Evolutionary conservation across 1,140 invertebrate species (phyloP).

Genomic region (Hyles euphorbiae): DNA sequence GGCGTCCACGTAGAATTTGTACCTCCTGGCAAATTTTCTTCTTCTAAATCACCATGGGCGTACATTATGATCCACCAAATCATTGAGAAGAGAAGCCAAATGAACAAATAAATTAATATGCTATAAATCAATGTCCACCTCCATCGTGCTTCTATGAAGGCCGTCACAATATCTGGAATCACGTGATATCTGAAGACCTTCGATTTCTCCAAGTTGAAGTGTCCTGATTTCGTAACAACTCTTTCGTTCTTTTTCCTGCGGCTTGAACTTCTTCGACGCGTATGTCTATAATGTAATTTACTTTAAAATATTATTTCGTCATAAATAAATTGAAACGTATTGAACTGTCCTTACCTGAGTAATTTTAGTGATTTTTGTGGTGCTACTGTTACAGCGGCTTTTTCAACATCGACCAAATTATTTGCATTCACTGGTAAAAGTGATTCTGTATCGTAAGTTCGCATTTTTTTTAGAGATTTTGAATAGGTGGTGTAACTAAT

Average conservation of each 20-base stretch:
- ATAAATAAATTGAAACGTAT: not conserved
- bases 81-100: slow-evolving; percentile 80
- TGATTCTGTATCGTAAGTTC: not conserved
- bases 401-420: not conserved
- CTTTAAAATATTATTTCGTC: not conserved
- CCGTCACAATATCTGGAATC: slow-evolving; percentile 74
- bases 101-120: slow-evolving; percentile 79
- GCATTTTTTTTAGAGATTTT: not conserved
- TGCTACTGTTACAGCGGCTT: not conserved
- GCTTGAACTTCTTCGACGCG: slow-evolving; percentile 20
- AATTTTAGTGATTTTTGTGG: not conserved
- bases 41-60: slow-evolving; percentile 79
- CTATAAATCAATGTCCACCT: slow-evolving; percentile 82
- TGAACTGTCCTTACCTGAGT: slow-evolving; percentile 2
- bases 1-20: slow-evolving; percentile 50
- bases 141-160: slow-evolving; percentile 78
- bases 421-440: too few relatives aligned
- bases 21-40: slow-evolving; percentile 37
- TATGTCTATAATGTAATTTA: slow-evolving; percentile 17
- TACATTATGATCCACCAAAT: slow-evolving; percentile 80
- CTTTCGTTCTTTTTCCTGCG: slow-evolving; percentile 34
- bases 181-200: slow-evolving; percentile 76
- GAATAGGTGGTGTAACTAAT: not conserved
- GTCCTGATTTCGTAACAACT: slow-evolving; percentile 80
- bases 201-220: slow-evolving; percentile 80